Percentiles rank a stretch among this genome's conserved stretches.
Evolutionary conservation across 2,888 invertebrate genomes (phyloP).

Genomic region (Papilio protenor): DNA sequence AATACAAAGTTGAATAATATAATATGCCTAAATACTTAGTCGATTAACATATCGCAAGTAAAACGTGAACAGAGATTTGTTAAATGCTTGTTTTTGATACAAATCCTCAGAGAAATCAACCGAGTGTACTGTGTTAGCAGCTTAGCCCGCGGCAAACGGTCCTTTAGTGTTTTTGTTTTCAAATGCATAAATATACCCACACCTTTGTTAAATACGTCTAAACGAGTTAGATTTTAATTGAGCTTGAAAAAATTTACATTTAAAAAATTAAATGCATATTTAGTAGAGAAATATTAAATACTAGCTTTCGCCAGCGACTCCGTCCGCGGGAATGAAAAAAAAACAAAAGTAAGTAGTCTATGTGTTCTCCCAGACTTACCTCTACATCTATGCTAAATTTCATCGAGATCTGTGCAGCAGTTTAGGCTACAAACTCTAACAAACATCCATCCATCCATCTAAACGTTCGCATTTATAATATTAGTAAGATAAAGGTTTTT

Average conservation of each 20-base stretch:
- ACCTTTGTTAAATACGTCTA: neutral
- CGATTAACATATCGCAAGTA: neutral
- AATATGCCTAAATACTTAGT: too few species aligned
- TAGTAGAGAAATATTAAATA: neutral
- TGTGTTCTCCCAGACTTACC: too few species aligned
- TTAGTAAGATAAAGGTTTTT: too few species aligned
- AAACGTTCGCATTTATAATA: too few species aligned
- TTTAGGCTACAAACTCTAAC: too few species aligned
- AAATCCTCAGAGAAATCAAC: conserved; percentile 6
- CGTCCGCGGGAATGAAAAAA: too few species aligned
- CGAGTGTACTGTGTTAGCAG: neutral
- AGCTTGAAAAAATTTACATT: neutral
- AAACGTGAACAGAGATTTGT: neutral
- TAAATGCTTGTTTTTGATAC: conserved; percentile 11
- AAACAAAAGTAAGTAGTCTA: too few species aligned
- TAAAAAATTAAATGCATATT: neutral
- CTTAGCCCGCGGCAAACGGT: neutral
- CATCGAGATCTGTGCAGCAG: too few species aligned
- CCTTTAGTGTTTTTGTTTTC: neutral
- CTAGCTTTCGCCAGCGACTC: too few species aligned
- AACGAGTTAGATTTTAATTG: neutral
- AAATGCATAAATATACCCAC: neutral
- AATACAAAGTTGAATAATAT: too few species aligned
- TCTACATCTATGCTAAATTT: too few species aligned
- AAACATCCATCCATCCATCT: too few species aligned